Base-by-base conservation (phyloP, 2,113 vertebrate genomes). In the Pseudolaguvia tuberculata region DNA sequence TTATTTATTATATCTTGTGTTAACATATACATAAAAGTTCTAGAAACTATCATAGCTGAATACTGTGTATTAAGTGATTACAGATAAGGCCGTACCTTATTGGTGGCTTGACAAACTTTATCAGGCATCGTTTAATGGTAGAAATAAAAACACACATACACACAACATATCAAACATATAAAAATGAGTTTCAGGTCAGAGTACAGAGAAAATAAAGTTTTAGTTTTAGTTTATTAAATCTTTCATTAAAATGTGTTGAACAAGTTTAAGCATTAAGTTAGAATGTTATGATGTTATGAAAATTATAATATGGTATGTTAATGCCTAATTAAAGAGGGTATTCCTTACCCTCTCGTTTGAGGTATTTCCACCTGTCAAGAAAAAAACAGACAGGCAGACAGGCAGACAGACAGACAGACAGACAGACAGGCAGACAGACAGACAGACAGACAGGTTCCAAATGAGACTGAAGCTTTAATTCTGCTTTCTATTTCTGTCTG, bases 1-100 rank as follows among this genome's bases (percentile, higher is more conserved):
- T n/a, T n/a, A n/a, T n/a, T n/a, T n/a, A n/a, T n/a, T n/a, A n/a
- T n/a, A n/a, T n/a, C n/a, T n/a, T n/a, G n/a, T n/a, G n/a, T n/a
- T n/a, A n/a, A n/a, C n/a, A n/a, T n/a, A n/a, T n/a, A n/a, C n/a
- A n/a, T n/a, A n/a, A n/a, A n/a, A n/a, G 5, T 58, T 58, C 27
- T 58, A 29, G 0, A 29, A 58, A 29, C 5, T 57, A 58, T 8
- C 25, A 25, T 27, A 27, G 13, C 21, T 27, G 15, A 57, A 57
- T 5, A 27, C 5, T 23, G n/a, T 55, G 23, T 0, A 27, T 58
- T 17, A 59, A 59, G 3, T 5, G 35, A 61, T 39, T 21, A 63
- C 57, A 73, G 31, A 13, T 31, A 39, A 56, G 47, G 1, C 5
- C 81, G 81, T 87, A 93, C 92, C 91, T 92, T 42, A 86, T 76